Percentiles rank a stretch among this genome's conserved stretches.
These are phyloP conservation scores for Aphidius ervi DNA, from an alignment of 1,140 invertebrate genomes.

Conservation along the genomic window DNA sequence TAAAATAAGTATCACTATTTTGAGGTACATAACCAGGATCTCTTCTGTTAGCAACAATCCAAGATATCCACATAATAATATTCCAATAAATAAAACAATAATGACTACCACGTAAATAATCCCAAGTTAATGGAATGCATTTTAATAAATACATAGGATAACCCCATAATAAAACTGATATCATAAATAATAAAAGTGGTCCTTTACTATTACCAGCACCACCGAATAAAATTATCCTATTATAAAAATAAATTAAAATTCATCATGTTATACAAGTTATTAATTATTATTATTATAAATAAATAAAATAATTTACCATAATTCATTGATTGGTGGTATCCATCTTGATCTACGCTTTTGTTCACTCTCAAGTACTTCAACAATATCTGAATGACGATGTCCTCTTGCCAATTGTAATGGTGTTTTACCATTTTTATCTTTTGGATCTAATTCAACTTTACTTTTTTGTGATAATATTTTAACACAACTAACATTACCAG, in stretches of 20 bases:
- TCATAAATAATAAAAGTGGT: slow-evolving; percentile 78
- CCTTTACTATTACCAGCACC: slow-evolving; percentile 86
- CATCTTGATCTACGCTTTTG: slow-evolving; percentile 75
- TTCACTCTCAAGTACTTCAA: slow-evolving; percentile 74
- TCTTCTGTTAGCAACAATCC: slow-evolving; percentile 81
- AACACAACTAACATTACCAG: slow-evolving; percentile 77
- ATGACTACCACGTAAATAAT: slow-evolving; percentile 75
- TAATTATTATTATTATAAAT: neutral
- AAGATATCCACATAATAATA: slow-evolving; percentile 85
- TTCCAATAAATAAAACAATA: slow-evolving; percentile 90
- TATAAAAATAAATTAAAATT: slow-evolving; percentile 7
- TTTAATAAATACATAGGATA: slow-evolving; percentile 90
- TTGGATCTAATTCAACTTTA: slow-evolving; percentile 77
- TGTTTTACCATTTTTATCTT: slow-evolving; percentile 88
- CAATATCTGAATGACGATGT: slow-evolving; percentile 78
- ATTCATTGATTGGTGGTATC: slow-evolving; percentile 80
- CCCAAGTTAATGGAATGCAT: slow-evolving; percentile 88
- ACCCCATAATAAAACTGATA: slow-evolving; percentile 82
- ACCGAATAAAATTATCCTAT: slow-evolving; percentile 79
- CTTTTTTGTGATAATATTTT: slow-evolving; percentile 84
- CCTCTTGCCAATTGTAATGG: slow-evolving; percentile 83
- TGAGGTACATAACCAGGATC: slow-evolving; percentile 86
- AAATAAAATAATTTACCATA: slow-evolving; percentile 60
- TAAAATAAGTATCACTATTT: slow-evolving; percentile 84
- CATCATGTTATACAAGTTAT: neutral